These are phyloP conservation scores for Ailuropoda melanoleuca DNA, from an alignment of 2,113 vertebrate genomes.

Conservation along the genomic window DNA sequence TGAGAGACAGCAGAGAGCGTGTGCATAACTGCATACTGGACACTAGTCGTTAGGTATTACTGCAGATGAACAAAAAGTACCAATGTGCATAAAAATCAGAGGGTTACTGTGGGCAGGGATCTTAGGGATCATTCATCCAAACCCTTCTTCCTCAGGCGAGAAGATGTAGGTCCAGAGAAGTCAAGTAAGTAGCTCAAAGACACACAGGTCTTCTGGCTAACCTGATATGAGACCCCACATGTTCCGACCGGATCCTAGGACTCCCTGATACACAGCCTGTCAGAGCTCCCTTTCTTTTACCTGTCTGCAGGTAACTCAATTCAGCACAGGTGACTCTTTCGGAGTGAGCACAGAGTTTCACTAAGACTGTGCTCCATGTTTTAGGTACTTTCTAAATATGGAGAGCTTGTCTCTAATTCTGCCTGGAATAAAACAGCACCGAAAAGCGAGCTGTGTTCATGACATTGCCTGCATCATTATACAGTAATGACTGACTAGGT, in stretches of 20 bases:
- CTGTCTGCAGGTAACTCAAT: neutral
- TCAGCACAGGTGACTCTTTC: neutral
- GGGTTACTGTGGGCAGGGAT: neutral
- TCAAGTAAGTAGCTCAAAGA: neutral
- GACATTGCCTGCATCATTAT: neutral
- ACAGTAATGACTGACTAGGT: neutral
- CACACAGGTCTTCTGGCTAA: neutral
- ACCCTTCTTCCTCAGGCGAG: neutral
- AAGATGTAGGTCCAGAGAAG: neutral
- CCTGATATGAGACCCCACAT: fast-evolving
- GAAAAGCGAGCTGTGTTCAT: neutral
- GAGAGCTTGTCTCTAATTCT: neutral
- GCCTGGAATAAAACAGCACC: neutral
- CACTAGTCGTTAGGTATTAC: neutral
- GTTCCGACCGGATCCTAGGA: fast-evolving
- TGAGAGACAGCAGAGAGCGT: neutral
- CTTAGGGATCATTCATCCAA: neutral
- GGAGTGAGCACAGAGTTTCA: neutral
- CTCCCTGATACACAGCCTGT: neutral
- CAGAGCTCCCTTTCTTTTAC: neutral
- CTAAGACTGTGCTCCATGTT: neutral
- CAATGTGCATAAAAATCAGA: neutral
- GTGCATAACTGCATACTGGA: neutral
- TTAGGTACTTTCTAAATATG: neutral
- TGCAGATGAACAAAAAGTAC: neutral